Evolutionary conservation across 2,888 invertebrate species (phyloP).

Genomic region (Drosophila kambysellisi): DNA sequence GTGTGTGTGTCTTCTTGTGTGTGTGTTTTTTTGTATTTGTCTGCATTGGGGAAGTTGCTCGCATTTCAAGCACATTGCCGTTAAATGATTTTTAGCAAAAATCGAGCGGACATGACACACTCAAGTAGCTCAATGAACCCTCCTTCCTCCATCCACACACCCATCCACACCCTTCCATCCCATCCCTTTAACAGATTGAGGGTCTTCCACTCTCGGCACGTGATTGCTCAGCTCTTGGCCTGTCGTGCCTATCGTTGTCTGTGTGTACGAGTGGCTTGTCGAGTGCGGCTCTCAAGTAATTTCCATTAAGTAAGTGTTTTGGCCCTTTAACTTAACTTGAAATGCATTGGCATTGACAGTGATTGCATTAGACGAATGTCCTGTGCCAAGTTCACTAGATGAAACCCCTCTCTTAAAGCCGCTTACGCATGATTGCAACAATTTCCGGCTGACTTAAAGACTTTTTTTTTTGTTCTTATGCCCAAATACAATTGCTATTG

Average conservation of each 20-base stretch:
- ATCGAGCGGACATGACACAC: slow-evolving; percentile 79
- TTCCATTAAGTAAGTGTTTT: slow-evolving; percentile 81
- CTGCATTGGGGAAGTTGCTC: slow-evolving; percentile 49
- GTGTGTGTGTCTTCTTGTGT: slow-evolving; percentile 20
- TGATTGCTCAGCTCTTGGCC: slow-evolving; percentile 70
- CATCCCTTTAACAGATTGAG: neutral
- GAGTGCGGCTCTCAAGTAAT: slow-evolving; percentile 70
- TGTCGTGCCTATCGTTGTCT: slow-evolving; percentile 57
- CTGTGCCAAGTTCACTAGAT: slow-evolving; percentile 3
- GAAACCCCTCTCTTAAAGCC: slow-evolving; percentile 41
- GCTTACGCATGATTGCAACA: slow-evolving; percentile 39
- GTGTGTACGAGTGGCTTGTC: slow-evolving; percentile 55
- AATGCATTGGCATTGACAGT: slow-evolving; percentile 70
- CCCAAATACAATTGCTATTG: neutral
- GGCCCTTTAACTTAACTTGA: slow-evolving; percentile 62
- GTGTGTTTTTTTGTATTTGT: neutral
- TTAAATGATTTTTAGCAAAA: slow-evolving; percentile 81
- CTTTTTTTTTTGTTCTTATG: neutral
- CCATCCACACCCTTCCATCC: neutral
- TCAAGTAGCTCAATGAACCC: slow-evolving; percentile 66
- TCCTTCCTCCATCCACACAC: neutral
- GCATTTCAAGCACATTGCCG: slow-evolving; percentile 69
- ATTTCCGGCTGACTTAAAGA: slow-evolving; percentile 49
- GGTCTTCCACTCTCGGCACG: slow-evolving; percentile 46
- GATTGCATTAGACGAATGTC: slow-evolving; percentile 63